phyloP scores from a whole-genome alignment of 2,797 vertebrate species.

The Anguilla pacifica region DNA sequence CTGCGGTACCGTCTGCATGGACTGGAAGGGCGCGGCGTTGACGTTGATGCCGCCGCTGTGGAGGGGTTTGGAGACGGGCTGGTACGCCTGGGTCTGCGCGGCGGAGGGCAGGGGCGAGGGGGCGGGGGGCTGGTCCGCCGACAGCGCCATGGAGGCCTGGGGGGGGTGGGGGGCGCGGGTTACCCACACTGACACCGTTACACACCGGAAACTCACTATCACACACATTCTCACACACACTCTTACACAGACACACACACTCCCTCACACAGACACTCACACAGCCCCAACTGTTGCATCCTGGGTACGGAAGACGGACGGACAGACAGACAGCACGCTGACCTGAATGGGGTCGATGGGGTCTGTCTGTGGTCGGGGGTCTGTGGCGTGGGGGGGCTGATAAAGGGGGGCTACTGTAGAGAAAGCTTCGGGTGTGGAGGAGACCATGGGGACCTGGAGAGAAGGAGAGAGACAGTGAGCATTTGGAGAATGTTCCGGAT shows the following conservation, averaged over 20 bases:
- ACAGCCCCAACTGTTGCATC: neutral
- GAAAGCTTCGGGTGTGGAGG: constrained; percentile 83
- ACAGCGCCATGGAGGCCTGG: constrained; percentile 88
- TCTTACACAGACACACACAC: neutral
- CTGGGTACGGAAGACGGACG: neutral
- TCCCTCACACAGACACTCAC: constrained; percentile 27
- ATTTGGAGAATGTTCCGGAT: neutral
- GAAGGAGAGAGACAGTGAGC: neutral
- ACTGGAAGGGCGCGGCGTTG: constrained; percentile 99
- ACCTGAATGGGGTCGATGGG: constrained; percentile 91
- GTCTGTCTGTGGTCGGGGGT: constrained; percentile 84
- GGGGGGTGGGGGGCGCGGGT: constrained; percentile 33
- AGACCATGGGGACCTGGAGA: constrained; percentile 83
- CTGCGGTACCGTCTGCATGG: constrained; percentile 91
- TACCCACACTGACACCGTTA: constrained; percentile 18
- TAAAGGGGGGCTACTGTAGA: constrained; percentile 83
- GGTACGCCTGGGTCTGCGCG: constrained; percentile 84
- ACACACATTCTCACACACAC: neutral
- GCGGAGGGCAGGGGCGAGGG: constrained; percentile 62
- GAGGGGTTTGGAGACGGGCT: constrained; percentile 90
- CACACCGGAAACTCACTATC: neutral
- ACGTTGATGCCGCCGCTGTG: constrained; percentile 98
- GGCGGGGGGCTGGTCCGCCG: constrained; percentile 84
- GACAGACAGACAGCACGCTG: constrained; percentile 38
- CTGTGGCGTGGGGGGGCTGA: constrained; percentile 85